Evolutionary conservation across 2,888 invertebrate genomes (phyloP), one percentile per base, ranked within the genome.

Genomic region (Biston betularia): DNA sequence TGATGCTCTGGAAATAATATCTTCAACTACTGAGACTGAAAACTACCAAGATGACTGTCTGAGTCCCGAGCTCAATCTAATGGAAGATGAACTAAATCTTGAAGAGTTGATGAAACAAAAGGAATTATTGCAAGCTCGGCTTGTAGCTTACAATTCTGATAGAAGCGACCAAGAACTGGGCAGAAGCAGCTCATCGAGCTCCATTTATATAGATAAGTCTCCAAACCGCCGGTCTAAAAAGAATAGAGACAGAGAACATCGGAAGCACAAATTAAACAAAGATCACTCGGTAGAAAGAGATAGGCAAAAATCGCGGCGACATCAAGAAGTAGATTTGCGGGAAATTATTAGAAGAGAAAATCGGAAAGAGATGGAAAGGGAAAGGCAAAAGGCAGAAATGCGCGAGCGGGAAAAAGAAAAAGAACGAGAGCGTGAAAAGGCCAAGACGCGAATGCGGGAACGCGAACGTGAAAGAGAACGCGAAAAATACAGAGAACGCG

Each of bases 61-160:
- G 14, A 96, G 96, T 81, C 96, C 96, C 40, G 97, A 97, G 75
- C 95, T 97, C 65, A 95, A 95, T 9, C 95, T 97, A 65, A 96
- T 97, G 65, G 97, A 97, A 84, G 97, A 97, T 73, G 97, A 97
- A 78, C 95, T 98, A 76, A 97, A 98, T 84, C 89, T 98, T 38
- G 98, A 98, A 81, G 98, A 98, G 74, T 90, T 98, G 65, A 98
- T 98, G 97, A 96, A 96, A 79, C 98, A 98, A 84, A 98, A 98
- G 89, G 97, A 97, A 79, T 78, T 96, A 50, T 90, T 98, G 52
- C 97, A 98, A 89, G 97, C 97, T 46, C 94, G 96, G 44, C 90
- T 97, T 54, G 96, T 96, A 53, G 97, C 97, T 69, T 97, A 96
- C 83, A 94, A 95, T 79, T 97, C 96, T 0, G 96, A 96, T 71